Conservation (phyloP, 2,113 vertebrate genomes). For the Sorex fumeus region DNA sequence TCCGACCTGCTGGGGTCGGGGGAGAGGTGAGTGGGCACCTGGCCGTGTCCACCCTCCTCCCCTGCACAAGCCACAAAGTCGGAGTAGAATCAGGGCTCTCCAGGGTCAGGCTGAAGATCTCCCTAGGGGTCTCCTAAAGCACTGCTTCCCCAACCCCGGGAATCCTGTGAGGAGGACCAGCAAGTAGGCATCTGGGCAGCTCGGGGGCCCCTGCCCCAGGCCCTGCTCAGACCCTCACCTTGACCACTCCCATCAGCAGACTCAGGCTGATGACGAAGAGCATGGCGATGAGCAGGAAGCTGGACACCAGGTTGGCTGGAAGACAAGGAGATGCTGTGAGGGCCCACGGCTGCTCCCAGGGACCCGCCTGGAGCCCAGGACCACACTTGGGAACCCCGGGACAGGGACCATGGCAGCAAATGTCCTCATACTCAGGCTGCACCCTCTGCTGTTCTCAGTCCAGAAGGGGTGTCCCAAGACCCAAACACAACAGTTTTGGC, state of each 20-base stretch:
- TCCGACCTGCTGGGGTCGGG: too few relatives aligned
- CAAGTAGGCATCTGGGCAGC: too few relatives aligned
- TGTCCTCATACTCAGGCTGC: not conserved
- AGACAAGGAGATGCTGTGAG: slow-evolving; percentile 27
- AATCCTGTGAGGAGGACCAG: not conserved
- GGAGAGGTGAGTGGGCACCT: not conserved
- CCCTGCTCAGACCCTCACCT: slow-evolving; percentile 81
- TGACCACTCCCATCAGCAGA: slow-evolving; percentile 88
- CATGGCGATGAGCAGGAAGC: slow-evolving; percentile 88
- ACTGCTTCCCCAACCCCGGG: not conserved
- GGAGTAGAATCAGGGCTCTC: too few relatives aligned
- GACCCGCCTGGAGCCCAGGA: not conserved
- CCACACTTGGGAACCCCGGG: not conserved
- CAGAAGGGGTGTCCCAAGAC: not conserved
- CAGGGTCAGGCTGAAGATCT: not conserved
- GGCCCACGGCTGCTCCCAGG: rapidly evolving
- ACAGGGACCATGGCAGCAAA: not conserved
- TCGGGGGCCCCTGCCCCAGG: too few relatives aligned
- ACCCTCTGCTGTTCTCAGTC: not conserved
- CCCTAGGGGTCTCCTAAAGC: not conserved
- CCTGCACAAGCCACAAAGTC: not conserved
- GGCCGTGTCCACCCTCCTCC: rapidly evolving
- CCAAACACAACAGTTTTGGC: not conserved
- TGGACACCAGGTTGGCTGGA: slow-evolving; percentile 88
- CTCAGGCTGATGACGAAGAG: slow-evolving; percentile 89